These are phyloP conservation scores for Adelphocoris suturalis DNA, from an alignment of 2,888 invertebrate species.

Conservation along the genomic window DNA sequence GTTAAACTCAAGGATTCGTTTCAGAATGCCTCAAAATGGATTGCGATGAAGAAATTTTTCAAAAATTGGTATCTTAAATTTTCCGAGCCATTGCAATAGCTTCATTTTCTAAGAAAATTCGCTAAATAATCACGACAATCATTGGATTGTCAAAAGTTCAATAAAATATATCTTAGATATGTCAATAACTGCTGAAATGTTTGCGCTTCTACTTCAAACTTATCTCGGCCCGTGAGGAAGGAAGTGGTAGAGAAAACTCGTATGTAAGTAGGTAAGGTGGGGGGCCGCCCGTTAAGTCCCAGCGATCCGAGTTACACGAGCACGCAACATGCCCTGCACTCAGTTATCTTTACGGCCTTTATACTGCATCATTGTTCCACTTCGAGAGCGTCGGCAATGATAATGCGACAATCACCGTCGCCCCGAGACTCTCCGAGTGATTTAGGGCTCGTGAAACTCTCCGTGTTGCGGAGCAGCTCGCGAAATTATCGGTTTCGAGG, in stretches of 20 bases:
- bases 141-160: too few relatives aligned
- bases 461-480: neutral
- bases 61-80: too few relatives aligned
- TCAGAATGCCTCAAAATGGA: too few relatives aligned
- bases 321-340: conserved; percentile 54
- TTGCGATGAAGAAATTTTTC: too few relatives aligned
- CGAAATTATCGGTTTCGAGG: conserved; percentile 2
- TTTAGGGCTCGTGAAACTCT: conserved; percentile 11
- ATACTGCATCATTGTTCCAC: conserved; percentile 66
- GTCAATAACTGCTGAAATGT: too few relatives aligned
- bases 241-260: neutral
- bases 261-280: neutral
- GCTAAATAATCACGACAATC: too few relatives aligned
- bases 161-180: too few relatives aligned
- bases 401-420: conserved; percentile 59
- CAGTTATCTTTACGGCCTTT: conserved; percentile 67
- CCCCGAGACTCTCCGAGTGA: conserved; percentile 25
- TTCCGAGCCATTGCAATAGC: too few relatives aligned
- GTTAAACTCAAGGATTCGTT: too few relatives aligned
- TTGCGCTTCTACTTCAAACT: too few relatives aligned
- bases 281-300: neutral
- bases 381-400: conserved; percentile 57
- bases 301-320: neutral
- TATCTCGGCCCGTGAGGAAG: neutral
- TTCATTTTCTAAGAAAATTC: too few relatives aligned